Evolutionary conservation across 2,888 invertebrate genomes (phyloP).

Genomic region (Danaus chrysippus): DNA sequence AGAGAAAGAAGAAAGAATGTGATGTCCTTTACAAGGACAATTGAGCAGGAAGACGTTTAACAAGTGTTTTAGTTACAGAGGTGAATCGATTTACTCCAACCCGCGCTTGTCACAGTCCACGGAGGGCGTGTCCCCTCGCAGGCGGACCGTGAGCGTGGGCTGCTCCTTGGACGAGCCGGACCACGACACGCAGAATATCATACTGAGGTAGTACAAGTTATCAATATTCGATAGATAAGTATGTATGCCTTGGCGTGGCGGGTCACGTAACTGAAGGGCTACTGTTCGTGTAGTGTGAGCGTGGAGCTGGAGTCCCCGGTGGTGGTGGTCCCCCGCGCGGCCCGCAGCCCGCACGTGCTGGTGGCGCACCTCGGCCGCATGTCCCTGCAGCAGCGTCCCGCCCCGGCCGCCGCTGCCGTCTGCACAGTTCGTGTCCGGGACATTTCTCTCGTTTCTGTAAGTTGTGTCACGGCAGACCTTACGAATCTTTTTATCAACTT

Average conservation of each 20-base stretch:
- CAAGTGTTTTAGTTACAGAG: constrained; percentile 44
- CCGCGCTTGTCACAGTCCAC: constrained; percentile 71
- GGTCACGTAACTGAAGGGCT: too few relatives aligned
- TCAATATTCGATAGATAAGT: not conserved
- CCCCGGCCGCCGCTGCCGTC: constrained; percentile 59
- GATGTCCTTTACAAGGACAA: too few relatives aligned
- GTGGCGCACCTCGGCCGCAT: constrained; percentile 96
- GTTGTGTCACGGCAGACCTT: constrained; percentile 22
- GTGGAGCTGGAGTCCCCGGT: constrained; percentile 94
- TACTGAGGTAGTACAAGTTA: constrained; percentile 45
- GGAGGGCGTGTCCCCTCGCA: constrained; percentile 66
- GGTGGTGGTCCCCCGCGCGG: constrained; percentile 89
- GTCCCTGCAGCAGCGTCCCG: constrained; percentile 72
- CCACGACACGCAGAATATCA: constrained; percentile 52
- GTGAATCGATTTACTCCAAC: constrained; percentile 78
- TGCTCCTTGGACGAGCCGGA: constrained; percentile 69
- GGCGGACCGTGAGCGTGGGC: constrained; percentile 62
- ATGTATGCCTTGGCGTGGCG: not conserved
- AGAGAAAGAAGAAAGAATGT: too few relatives aligned
- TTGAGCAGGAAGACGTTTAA: too few relatives aligned
- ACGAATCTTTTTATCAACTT: too few relatives aligned
- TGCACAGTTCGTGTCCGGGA: constrained; percentile 85
- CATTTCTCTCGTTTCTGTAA: constrained; percentile 90
- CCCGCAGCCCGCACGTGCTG: constrained; percentile 88
- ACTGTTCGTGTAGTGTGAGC: constrained; percentile 77